phyloP scores from a whole-genome alignment of 2,113 vertebrate genomes.

The Podarcis cretensis region DNA sequence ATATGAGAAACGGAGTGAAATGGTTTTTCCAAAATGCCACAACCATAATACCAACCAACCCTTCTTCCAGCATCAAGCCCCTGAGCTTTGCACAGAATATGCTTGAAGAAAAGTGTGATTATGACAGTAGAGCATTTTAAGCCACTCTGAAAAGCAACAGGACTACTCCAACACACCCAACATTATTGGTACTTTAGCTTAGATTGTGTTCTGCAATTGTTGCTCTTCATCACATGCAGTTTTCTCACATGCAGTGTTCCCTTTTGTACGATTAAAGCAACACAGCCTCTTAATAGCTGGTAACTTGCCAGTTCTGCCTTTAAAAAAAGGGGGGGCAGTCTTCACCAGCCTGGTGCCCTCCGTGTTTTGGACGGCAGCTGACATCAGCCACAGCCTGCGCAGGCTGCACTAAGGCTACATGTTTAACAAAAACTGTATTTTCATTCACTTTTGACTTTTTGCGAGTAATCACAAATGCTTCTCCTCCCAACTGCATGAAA shows the following conservation, averaged over 20 bases:
- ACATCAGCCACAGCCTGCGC: no score
- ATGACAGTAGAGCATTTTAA: constrained; percentile 1
- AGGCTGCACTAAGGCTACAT: no score
- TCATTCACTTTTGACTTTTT: no score
- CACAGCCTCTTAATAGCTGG: not conserved
- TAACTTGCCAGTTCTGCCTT: not conserved
- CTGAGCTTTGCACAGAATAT: not conserved
- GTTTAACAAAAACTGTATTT: no score
- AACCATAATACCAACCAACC: not conserved
- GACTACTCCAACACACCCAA: not conserved
- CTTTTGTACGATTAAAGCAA: not conserved
- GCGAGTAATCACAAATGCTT: no score
- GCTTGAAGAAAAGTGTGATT: not conserved
- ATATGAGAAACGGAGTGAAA: not conserved
- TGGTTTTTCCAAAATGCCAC: not conserved
- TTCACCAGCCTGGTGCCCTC: no score
- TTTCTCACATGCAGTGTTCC: not conserved
- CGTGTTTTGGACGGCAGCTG: no score
- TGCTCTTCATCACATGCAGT: not conserved
- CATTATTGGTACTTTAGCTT: constrained; percentile 14
- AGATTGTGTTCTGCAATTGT: not conserved
- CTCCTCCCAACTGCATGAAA: no score
- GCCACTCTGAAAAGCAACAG: not conserved
- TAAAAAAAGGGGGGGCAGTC: not conserved
- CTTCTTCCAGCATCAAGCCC: not conserved